Conservation (phyloP, 2,888 invertebrate genomes). For the Pseudeuparius sepicola region DNA sequence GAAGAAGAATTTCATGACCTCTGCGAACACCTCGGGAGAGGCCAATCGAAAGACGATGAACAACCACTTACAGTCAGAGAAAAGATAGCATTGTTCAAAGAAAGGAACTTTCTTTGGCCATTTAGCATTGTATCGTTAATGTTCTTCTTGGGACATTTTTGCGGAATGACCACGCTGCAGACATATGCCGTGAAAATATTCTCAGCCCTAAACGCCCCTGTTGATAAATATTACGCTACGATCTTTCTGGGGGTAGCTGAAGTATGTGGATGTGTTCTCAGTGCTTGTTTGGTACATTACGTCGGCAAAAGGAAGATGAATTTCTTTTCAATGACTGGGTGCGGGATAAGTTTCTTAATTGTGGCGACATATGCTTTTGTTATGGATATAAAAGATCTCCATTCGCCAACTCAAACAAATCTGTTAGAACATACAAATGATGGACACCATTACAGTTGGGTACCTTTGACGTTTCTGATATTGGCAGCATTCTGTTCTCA, state of each 20-base stretch:
- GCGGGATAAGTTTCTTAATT: slow-evolving; percentile 52
- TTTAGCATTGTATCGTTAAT: slow-evolving; percentile 54
- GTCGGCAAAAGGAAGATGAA: slow-evolving; percentile 63
- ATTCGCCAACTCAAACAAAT: slow-evolving; percentile 9
- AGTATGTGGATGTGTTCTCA: slow-evolving; percentile 54
- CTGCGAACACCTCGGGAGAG: slow-evolving; percentile 20
- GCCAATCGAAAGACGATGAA: background rate
- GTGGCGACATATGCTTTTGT: slow-evolving; percentile 47
- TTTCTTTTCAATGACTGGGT: slow-evolving; percentile 55
- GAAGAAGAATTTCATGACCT: slow-evolving; percentile 50
- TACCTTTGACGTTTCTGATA: slow-evolving; percentile 57
- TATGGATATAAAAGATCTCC: slow-evolving; percentile 26
- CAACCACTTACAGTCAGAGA: slow-evolving; percentile 5
- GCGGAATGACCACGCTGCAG: slow-evolving; percentile 64
- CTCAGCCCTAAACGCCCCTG: slow-evolving; percentile 57
- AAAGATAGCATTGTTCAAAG: slow-evolving; percentile 39
- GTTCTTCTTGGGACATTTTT: slow-evolving; percentile 68
- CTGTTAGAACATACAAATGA: background rate
- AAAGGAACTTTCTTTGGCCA: slow-evolving; percentile 56
- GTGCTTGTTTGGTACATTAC: slow-evolving; percentile 58
- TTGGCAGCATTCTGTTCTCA: slow-evolving; percentile 60
- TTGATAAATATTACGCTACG: slow-evolving; percentile 67
- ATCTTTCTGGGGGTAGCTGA: slow-evolving; percentile 61
- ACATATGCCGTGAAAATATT: slow-evolving; percentile 69
- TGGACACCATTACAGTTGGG: slow-evolving; percentile 41